Conservation (phyloP, 2,888 invertebrate species). For the Dryadula phaetusa region DNA sequence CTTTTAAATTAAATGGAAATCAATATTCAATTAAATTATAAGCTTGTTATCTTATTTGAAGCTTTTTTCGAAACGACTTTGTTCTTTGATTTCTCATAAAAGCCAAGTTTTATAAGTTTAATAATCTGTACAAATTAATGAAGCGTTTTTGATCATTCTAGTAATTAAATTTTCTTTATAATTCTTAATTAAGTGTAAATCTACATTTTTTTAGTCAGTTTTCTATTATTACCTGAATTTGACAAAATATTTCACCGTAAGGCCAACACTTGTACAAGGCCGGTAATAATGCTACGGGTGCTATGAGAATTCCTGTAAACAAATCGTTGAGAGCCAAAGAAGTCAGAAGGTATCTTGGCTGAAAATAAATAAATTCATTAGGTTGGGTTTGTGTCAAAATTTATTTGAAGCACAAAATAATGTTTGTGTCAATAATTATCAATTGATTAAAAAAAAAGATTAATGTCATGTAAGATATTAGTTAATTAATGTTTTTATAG, state of each 20-base stretch:
- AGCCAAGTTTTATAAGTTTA: neutral
- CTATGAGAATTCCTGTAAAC: slow-evolving; percentile 93
- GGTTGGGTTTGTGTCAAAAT: neutral
- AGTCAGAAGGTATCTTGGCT: slow-evolving; percentile 94
- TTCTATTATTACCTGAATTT: slow-evolving; percentile 89
- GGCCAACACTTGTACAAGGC: slow-evolving; percentile 95
- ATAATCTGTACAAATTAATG: neutral
- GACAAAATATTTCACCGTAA: slow-evolving; percentile 94
- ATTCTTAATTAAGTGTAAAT: too few relatives aligned
- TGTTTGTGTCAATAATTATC: too few relatives aligned
- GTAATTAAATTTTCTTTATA: neutral
- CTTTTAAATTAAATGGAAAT: too few relatives aligned
- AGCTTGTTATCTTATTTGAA: neutral
- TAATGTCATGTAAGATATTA: too few relatives aligned
- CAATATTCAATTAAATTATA: too few relatives aligned
- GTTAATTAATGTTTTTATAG: too few relatives aligned
- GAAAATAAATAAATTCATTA: slow-evolving; percentile 22
- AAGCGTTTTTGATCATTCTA: neutral
- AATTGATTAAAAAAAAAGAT: too few relatives aligned
- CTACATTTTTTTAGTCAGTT: neutral
- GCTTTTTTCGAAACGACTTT: neutral
- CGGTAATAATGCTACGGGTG: slow-evolving; percentile 93
- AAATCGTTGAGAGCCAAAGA: slow-evolving; percentile 94
- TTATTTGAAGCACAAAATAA: neutral
- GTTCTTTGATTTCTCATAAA: neutral